phyloP scores from a whole-genome alignment of 1,140 invertebrate genomes.

The Bombus pascuorum region DNA sequence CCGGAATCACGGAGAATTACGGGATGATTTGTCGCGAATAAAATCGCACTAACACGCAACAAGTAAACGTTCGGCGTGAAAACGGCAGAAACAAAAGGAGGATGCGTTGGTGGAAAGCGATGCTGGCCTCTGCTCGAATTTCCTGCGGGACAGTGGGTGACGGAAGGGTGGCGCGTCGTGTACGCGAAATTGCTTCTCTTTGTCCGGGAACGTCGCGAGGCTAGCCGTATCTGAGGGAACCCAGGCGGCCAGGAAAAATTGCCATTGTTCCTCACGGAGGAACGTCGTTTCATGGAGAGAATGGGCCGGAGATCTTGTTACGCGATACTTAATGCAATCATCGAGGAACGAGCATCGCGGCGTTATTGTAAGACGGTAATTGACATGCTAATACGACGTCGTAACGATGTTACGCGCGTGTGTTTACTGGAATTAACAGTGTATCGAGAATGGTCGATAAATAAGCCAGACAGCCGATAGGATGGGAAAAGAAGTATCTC shows the following conservation, averaged over 20 bases:
- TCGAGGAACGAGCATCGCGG: not conserved
- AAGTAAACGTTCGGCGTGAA: conserved; percentile 7
- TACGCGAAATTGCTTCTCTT: conserved; percentile 27
- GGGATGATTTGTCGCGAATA: conserved; percentile 28
- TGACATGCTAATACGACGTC: not conserved
- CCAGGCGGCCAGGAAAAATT: conserved; percentile 8
- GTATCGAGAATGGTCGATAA: not conserved
- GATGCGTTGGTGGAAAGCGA: not conserved
- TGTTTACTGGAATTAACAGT: conserved; percentile 4
- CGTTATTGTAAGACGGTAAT: conserved; percentile 10
- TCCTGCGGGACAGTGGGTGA: not conserved
- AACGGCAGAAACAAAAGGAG: not conserved
- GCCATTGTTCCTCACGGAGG: not conserved
- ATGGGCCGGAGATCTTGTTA: conserved; percentile 9
- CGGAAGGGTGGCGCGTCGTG: conserved; percentile 2
- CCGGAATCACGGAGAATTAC: not conserved
- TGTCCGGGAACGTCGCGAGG: not conserved
- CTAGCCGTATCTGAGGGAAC: not conserved
- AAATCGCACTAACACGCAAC: conserved; percentile 14
- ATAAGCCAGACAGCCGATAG: not conserved
- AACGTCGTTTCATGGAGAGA: not conserved
- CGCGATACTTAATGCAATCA: conserved; percentile 19
- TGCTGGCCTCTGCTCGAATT: not conserved
- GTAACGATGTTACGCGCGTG: not conserved
- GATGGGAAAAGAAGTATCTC: not conserved